Evolutionary conservation across 2,113 vertebrate genomes (phyloP).

Genomic region (Mugil cephalus): DNA sequence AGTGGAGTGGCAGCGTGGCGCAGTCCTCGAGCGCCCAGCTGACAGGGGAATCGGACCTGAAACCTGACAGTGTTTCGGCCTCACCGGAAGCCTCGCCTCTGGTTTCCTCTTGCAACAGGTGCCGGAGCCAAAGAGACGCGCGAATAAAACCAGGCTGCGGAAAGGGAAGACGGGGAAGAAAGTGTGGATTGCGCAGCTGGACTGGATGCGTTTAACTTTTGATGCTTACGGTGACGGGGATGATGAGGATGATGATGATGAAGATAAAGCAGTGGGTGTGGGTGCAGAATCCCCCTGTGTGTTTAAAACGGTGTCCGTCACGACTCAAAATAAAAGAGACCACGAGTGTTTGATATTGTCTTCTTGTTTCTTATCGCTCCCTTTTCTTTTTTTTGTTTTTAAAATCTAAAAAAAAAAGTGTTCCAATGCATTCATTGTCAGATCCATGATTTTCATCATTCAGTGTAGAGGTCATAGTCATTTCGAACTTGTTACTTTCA

Average conservation of each 20-base stretch:
- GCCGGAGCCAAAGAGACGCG: slow-evolving; percentile 50
- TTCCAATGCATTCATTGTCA: too few relatives aligned
- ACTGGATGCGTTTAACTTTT: background rate
- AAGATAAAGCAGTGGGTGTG: background rate
- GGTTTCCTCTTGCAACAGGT: slow-evolving; percentile 75
- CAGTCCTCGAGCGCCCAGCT: slow-evolving; percentile 29
- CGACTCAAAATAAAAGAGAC: too few relatives aligned
- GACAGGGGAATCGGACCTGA: slow-evolving; percentile 52
- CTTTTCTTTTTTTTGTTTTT: too few relatives aligned
- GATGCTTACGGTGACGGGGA: background rate
- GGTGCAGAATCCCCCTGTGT: too few relatives aligned
- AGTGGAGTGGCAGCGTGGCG: slow-evolving; percentile 14
- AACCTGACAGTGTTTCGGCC: slow-evolving; percentile 47
- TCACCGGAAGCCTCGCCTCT: slow-evolving; percentile 66
- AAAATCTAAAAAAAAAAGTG: too few relatives aligned
- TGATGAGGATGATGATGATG: background rate
- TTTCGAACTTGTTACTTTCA: too few relatives aligned
- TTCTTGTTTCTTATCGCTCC: too few relatives aligned
- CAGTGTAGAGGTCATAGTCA: too few relatives aligned
- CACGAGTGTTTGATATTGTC: too few relatives aligned
- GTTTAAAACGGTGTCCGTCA: too few relatives aligned
- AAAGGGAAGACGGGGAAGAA: slow-evolving; percentile 28
- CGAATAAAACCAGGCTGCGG: slow-evolving; percentile 11
- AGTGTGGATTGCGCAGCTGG: slow-evolving; percentile 16
- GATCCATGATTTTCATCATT: too few relatives aligned